Evolutionary conservation across 1,140 invertebrate genomes (phyloP).

Genomic region (Glomeris maerens): DNA sequence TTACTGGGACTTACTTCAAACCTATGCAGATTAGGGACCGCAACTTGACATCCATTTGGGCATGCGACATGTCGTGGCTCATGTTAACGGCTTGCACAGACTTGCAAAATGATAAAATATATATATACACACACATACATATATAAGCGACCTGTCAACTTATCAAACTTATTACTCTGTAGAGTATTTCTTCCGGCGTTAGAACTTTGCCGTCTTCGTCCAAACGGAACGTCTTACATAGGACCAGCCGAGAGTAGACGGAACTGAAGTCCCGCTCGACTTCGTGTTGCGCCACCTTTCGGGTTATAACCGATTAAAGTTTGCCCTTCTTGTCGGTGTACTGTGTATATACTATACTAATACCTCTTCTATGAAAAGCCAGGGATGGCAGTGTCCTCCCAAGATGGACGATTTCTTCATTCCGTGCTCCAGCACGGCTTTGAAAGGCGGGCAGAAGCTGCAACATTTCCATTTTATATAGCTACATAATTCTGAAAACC

Average conservation of each 20-base stretch:
- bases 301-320: too few species aligned
- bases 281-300: conserved; percentile 71
- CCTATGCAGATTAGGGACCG: conserved; percentile 87
- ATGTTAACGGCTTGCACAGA: conserved; percentile 92
- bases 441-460: conserved; percentile 75
- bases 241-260: conserved; percentile 87
- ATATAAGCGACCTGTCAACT: background rate
- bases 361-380: conserved; percentile 94
- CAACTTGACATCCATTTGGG: conserved; percentile 96
- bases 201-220: conserved; percentile 99
- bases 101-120: conserved; percentile 27
- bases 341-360: background rate
- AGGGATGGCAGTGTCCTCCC: conserved; percentile 89
- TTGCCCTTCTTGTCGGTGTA: too few species aligned
- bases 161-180: conserved; percentile 6
- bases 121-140: background rate
- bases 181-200: conserved; percentile 84
- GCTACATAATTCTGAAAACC: background rate
- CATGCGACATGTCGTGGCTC: conserved; percentile 85
- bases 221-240: conserved; percentile 93
- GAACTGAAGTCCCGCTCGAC: conserved; percentile 97
- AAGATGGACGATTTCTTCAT: conserved; percentile 72
- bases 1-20: conserved; percentile 54
- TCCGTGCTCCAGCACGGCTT: conserved; percentile 90
- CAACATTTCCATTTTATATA: background rate